Percentiles rank a stretch among this genome's conserved stretches.
Evolutionary conservation across 2,797 vertebrate genomes (phyloP).

Genomic region (Oryzias dopingdopingensis): DNA sequence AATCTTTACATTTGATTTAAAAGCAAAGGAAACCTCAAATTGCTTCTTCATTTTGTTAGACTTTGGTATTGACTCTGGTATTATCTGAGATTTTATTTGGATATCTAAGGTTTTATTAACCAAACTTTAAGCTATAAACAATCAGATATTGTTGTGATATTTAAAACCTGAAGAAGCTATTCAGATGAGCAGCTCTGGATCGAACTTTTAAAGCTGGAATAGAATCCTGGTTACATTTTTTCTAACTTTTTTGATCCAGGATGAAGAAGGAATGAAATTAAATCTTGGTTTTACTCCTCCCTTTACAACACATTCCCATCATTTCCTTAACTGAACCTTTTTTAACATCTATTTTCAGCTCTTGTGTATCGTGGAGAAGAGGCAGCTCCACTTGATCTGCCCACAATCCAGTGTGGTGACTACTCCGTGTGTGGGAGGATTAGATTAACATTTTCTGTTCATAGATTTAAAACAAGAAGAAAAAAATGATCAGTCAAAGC

Average conservation of each 20-base stretch:
- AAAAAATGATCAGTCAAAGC: slow-evolving; percentile 3
- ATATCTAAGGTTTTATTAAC: too few species aligned
- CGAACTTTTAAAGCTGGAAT: background rate
- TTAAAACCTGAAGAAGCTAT: too few species aligned
- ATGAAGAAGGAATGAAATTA: too few species aligned
- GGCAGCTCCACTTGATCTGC: slow-evolving; percentile 31
- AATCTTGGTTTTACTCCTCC: slow-evolving; percentile 19
- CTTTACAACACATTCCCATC: slow-evolving; percentile 8
- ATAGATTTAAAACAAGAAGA: slow-evolving; percentile 2
- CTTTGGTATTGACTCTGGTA: too few species aligned
- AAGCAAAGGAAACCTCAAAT: too few species aligned
- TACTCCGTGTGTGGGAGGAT: slow-evolving; percentile 30
- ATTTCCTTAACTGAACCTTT: slow-evolving; percentile 1
- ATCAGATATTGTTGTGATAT: too few species aligned
- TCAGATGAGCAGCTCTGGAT: too few species aligned
- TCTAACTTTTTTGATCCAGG: slow-evolving; percentile 10
- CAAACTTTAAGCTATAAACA: too few species aligned
- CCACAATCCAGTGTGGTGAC: slow-evolving; percentile 38
- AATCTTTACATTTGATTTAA: too few species aligned
- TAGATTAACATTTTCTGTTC: slow-evolving; percentile 11
- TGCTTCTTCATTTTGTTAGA: too few species aligned
- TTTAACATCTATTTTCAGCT: slow-evolving; percentile 22
- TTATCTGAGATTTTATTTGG: too few species aligned
- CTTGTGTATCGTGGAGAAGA: slow-evolving; percentile 20
- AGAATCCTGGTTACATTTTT: background rate